These are phyloP conservation scores for Psilanteris sp. DNA, from an alignment of 1,140 invertebrate species.

Conservation along the genomic window DNA sequence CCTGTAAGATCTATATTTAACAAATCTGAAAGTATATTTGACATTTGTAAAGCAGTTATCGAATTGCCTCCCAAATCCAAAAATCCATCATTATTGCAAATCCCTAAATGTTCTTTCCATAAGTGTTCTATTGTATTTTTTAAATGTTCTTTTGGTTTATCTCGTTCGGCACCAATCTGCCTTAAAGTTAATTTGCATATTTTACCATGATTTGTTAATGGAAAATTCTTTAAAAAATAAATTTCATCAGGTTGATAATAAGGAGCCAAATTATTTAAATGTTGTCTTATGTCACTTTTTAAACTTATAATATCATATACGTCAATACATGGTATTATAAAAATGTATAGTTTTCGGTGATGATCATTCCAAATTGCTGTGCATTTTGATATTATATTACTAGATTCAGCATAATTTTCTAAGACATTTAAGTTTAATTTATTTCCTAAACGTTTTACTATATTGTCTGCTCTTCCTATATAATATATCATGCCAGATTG, in stretches of 20 bases:
- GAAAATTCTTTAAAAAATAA: conserved; percentile 63
- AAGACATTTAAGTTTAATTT: conserved; percentile 83
- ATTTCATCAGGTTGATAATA: conserved; percentile 71
- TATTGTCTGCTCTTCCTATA: conserved; percentile 83
- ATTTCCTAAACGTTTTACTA: conserved; percentile 88
- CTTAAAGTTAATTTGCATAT: conserved; percentile 65
- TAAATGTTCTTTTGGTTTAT: conserved; percentile 72
- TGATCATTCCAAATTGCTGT: conserved; percentile 79
- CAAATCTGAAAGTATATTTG: conserved; percentile 67
- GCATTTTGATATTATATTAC: conserved; percentile 78
- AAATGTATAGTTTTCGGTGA: conserved; percentile 79
- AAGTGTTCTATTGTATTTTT: conserved; percentile 66
- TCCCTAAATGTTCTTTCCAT: conserved; percentile 69
- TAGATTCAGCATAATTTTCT: conserved; percentile 80
- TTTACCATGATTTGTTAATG: conserved; percentile 71
- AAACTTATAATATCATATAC: conserved; percentile 61
- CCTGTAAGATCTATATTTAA: conserved; percentile 67
- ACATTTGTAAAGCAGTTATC: conserved; percentile 76
- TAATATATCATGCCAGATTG: conserved; percentile 81
- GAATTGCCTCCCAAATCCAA: conserved; percentile 79
- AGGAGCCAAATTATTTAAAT: conserved; percentile 55
- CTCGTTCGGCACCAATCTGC: conserved; percentile 31
- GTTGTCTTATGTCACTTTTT: conserved; percentile 75
- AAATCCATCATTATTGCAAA: conserved; percentile 73
- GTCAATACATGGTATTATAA: conserved; percentile 67